Percentiles rank a stretch among this genome's conserved stretches.
Evolutionary conservation across 2,113 vertebrate species (phyloP).

Genomic region (Microcebus tavaratra): DNA sequence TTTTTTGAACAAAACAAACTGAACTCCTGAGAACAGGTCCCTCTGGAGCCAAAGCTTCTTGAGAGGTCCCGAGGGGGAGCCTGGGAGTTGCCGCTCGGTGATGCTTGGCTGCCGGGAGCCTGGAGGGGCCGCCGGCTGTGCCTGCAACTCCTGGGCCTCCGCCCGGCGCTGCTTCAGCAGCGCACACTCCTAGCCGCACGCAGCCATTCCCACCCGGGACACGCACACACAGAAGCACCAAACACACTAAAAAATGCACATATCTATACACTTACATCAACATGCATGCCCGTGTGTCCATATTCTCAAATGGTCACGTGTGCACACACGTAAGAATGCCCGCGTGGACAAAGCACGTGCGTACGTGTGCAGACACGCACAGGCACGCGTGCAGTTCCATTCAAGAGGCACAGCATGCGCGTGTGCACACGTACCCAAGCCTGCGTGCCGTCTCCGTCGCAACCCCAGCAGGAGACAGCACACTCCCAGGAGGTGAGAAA

Average conservation of each 20-base stretch:
- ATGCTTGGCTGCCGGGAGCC: not conserved
- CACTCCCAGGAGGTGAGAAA: not conserved
- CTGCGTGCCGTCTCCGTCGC: not conserved
- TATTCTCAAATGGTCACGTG: not conserved
- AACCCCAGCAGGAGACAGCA: not conserved
- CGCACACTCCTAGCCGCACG: not conserved
- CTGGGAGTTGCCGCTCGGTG: not conserved
- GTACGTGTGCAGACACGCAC: too few species aligned
- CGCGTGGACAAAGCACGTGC: not conserved
- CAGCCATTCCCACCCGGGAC: too few species aligned
- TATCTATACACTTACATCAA: not conserved
- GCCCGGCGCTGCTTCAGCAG: not conserved
- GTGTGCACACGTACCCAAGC: accelerated
- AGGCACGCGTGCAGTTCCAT: not conserved
- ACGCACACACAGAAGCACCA: not conserved
- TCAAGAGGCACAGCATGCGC: not conserved
- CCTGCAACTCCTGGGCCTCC: not conserved
- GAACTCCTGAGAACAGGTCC: conserved; percentile 44
- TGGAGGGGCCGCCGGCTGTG: not conserved
- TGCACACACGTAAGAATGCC: not conserved
- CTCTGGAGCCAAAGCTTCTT: conserved; percentile 44
- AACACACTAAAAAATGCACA: not conserved
- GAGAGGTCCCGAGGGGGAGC: not conserved
- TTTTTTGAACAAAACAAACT: conserved; percentile 57
- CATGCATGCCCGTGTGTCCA: not conserved